Base-by-base conservation (phyloP, 2,888 invertebrate genomes). In the Nemurella pictetii region DNA sequence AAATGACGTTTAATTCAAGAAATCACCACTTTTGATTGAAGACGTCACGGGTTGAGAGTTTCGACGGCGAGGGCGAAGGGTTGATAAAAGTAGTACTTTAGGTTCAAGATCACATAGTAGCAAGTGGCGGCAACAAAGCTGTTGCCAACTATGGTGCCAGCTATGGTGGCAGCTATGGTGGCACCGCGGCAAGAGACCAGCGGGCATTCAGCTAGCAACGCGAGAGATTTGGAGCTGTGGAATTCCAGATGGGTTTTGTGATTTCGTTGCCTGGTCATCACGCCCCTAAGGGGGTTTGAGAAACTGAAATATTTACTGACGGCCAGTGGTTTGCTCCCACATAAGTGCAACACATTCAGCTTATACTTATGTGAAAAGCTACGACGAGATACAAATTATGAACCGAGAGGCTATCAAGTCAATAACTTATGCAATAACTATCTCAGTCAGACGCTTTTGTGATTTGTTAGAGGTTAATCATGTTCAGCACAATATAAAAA, bases 341-440 rank as follows among this genome's bases (percentile, higher is more conserved):
- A 55, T 82, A 27, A 27, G 30, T 27, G 30, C 75, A 78, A 29
- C 55, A 82, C 72, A 55, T 28, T 82, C 4, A n/a, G n/a, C 82
- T 82, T 55, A 25, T 74, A 25, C 77, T 77, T 25, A 28, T 12
- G 12, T 2, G 72, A 12, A 28, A 25, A n/a, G 27, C 82, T 32
- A 26, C n/a, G 29, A 81, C 72, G 55, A n/a, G n/a, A 82, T 82
- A 72, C 55, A 55, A 82, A 72, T 82, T 82, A 82, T 82, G 36
- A 72, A 36, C 20, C 55, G 55, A 55, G 55, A 55, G 55, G 20
- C 80, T 35, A 82, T 26, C 82, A 26, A 55, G 82, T 26, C 82
- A 72, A 82, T 72, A 81, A 81, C 80, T 81, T 82, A 82, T 82
- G 82, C 82, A 82, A 82, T 82, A 82, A 82, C 82, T 26, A 55